Conservation (phyloP, 2,888 invertebrate genomes). For the Hybos culiciformis region DNA sequence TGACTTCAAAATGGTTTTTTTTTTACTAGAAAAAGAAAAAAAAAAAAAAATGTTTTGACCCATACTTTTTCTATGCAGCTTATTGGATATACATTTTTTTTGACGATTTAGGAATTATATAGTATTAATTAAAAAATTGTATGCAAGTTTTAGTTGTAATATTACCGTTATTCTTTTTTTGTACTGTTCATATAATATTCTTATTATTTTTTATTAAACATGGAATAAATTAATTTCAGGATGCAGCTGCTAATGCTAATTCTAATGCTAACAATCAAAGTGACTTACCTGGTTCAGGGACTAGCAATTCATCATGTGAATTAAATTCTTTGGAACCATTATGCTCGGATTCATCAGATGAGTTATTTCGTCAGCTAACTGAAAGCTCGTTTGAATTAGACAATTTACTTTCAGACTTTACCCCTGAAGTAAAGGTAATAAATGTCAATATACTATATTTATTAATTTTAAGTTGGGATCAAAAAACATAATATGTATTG, state of each 20-base stretch:
- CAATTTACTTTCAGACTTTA: slow-evolving; percentile 64
- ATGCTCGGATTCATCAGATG: slow-evolving; percentile 52
- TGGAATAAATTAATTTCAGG: slow-evolving; percentile 13
- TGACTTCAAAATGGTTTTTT: too few species aligned
- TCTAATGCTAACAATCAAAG: slow-evolving; percentile 22
- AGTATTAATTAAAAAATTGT: too few species aligned
- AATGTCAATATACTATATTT: slow-evolving; percentile 17
- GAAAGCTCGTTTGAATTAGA: slow-evolving; percentile 81
- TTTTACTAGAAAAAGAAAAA: too few species aligned
- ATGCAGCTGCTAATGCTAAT: slow-evolving; percentile 21
- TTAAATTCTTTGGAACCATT: slow-evolving; percentile 31
- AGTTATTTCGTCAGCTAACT: slow-evolving; percentile 66
- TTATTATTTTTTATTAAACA: too few species aligned
- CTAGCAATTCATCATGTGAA: slow-evolving; percentile 24
- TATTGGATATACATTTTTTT: background rate
- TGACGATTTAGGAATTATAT: background rate
- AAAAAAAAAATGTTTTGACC: background rate
- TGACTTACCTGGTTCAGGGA: slow-evolving; percentile 22
- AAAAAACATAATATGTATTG: slow-evolving; percentile 13
- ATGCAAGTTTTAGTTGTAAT: too few species aligned
- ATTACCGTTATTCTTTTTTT: too few species aligned
- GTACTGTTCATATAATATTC: too few species aligned
- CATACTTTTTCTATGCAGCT: background rate
- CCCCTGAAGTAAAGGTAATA: slow-evolving; percentile 62
- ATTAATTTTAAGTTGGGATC: slow-evolving; percentile 5